Conservation (phyloP, 2,113 vertebrate species). For the Rhipidura dahli region DNA sequence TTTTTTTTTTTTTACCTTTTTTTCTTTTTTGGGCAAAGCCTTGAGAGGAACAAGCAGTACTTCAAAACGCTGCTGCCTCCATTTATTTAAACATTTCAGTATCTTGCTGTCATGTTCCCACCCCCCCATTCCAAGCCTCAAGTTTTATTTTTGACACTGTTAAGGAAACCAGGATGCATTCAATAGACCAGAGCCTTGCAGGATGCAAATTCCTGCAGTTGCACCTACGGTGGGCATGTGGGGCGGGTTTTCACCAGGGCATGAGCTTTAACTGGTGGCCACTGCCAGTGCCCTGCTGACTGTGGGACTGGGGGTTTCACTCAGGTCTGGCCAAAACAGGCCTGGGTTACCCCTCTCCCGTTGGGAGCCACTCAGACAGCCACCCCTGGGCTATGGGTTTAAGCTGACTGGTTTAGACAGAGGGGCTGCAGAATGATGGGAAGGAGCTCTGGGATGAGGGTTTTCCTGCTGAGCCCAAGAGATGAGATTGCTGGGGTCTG, state of each 20-base stretch:
- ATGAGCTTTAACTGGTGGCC: neutral
- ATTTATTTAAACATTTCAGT: slow-evolving; percentile 15
- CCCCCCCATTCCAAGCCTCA: neutral
- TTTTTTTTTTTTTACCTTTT: neutral
- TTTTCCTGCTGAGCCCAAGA: neutral
- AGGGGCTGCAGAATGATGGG: neutral
- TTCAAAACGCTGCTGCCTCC: neutral
- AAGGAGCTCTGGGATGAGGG: neutral
- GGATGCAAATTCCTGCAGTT: neutral
- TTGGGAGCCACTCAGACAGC: neutral
- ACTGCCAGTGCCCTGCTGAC: fast-evolving
- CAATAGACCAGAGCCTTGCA: neutral
- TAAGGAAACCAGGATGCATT: neutral
- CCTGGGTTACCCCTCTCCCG: neutral
- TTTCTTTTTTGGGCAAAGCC: neutral
- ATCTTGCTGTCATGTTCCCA: neutral
- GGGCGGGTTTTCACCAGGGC: neutral
- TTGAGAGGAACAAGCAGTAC: neutral
- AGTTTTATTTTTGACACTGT: neutral
- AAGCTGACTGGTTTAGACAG: neutral
- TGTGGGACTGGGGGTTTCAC: neutral
- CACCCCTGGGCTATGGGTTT: fast-evolving
- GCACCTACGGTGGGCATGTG: fast-evolving
- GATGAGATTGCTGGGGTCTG: neutral
- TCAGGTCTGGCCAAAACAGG: neutral